These are phyloP conservation scores for Temnothorax rugatulus DNA, from an alignment of 2,888 invertebrate species.

Conservation along the genomic window DNA sequence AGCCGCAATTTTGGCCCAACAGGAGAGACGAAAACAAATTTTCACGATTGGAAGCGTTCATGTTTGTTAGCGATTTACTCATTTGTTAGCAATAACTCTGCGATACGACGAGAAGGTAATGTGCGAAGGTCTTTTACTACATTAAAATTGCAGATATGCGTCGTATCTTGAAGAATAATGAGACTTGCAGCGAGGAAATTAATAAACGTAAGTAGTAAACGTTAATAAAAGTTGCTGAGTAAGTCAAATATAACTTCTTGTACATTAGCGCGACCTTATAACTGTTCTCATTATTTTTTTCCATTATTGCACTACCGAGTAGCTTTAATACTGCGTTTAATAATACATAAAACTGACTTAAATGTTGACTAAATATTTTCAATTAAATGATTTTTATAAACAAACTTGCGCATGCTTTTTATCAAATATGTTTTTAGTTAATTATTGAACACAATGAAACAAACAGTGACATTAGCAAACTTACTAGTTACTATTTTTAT, in stretches of 20 bases:
- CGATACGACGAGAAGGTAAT: slow-evolving; percentile 13
- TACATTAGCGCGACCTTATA: slow-evolving; percentile 31
- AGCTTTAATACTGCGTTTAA: slow-evolving; percentile 12
- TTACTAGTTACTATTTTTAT: neutral
- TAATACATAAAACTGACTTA: neutral
- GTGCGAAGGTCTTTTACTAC: slow-evolving; percentile 23
- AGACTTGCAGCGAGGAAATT: slow-evolving; percentile 65
- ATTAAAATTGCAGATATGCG: slow-evolving; percentile 19
- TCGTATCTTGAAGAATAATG: slow-evolving; percentile 63
- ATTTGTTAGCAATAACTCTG: slow-evolving; percentile 4
- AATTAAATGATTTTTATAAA: neutral
- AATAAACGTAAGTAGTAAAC: slow-evolving; percentile 68
- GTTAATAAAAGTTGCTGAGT: slow-evolving; percentile 53
- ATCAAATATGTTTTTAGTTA: neutral
- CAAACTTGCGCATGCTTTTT: neutral
- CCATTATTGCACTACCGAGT: slow-evolving; percentile 24
- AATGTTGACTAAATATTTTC: neutral
- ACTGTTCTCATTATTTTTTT: slow-evolving; percentile 28
- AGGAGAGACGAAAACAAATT: neutral
- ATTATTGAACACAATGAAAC: neutral
- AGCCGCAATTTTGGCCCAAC: neutral
- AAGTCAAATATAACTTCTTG: slow-evolving; percentile 62
- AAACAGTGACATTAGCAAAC: neutral
- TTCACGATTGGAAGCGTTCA: neutral
- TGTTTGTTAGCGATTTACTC: neutral